Evolutionary conservation across 2,113 vertebrate species (phyloP).

Genomic region (Alligator mississippiensis): DNA sequence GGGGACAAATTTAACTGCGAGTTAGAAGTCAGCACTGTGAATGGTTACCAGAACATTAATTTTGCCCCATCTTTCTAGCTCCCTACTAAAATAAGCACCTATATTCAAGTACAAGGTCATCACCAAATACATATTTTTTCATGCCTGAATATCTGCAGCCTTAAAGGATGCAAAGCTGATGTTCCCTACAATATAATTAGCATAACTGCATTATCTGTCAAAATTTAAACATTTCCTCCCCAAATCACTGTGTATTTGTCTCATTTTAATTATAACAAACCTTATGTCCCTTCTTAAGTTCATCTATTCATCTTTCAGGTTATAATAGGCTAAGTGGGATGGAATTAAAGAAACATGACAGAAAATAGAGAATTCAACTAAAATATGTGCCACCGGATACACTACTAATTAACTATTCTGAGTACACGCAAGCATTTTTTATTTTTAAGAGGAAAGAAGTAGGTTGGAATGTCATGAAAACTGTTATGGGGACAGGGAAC

Average conservation of each 20-base stretch:
- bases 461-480: background rate
- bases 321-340: background rate
- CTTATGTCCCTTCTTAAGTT: background rate
- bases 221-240: background rate
- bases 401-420: background rate
- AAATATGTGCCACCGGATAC: background rate
- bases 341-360: background rate
- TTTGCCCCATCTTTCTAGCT: background rate
- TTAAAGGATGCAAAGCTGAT: background rate
- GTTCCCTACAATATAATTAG: background rate
- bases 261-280: background rate
- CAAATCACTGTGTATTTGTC: background rate
- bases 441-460: background rate
- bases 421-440: background rate
- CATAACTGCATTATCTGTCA: background rate
- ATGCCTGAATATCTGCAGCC: background rate
- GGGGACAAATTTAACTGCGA: background rate
- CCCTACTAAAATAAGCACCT: background rate
- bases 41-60: background rate
- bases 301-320: background rate
- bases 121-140: background rate
- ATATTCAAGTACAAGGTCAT: background rate
- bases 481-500: background rate
- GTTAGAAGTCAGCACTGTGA: background rate
- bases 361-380: background rate